phyloP scores from a whole-genome alignment of 2,888 invertebrate species.

The Diogma glabrata region DNA sequence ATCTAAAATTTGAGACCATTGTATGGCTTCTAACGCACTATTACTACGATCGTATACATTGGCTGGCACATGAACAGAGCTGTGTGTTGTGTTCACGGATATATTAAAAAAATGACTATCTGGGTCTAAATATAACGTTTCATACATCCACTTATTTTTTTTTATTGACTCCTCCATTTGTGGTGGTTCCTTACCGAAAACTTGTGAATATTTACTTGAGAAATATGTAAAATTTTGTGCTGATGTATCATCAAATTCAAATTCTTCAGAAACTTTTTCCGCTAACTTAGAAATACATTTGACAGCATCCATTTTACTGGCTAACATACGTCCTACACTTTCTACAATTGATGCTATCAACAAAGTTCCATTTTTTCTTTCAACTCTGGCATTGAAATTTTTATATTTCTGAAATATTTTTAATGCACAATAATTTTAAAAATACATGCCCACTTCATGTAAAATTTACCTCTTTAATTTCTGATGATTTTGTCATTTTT shows the following conservation, averaged over 20 bases:
- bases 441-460: too few species aligned
- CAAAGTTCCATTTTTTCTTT: conserved; percentile 64
- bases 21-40: conserved; percentile 60
- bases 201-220: conserved; percentile 67
- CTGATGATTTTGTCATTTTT: conserved; percentile 62
- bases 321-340: conserved; percentile 74
- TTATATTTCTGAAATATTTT: conserved; percentile 63
- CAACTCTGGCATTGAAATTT: conserved; percentile 65
- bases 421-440: too few species aligned
- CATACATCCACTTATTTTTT: conserved; percentile 37
- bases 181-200: conserved; percentile 29
- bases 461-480: conserved; percentile 63
- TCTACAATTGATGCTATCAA: conserved; percentile 68
- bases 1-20: conserved; percentile 83
- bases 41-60: conserved; percentile 79
- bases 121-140: conserved; percentile 47
- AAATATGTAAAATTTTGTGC: conserved; percentile 49
- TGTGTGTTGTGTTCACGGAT: conserved; percentile 63
- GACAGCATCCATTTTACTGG: conserved; percentile 82
- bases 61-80: conserved; percentile 88
- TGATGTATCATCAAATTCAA: conserved; percentile 39
- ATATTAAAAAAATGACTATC: conserved; percentile 80
- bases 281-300: conserved; percentile 42
- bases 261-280: conserved; percentile 53
- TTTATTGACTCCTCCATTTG: conserved; percentile 27